phyloP scores from a whole-genome alignment of 2,113 vertebrate genomes.

The Apistogramma diplotaenia region DNA sequence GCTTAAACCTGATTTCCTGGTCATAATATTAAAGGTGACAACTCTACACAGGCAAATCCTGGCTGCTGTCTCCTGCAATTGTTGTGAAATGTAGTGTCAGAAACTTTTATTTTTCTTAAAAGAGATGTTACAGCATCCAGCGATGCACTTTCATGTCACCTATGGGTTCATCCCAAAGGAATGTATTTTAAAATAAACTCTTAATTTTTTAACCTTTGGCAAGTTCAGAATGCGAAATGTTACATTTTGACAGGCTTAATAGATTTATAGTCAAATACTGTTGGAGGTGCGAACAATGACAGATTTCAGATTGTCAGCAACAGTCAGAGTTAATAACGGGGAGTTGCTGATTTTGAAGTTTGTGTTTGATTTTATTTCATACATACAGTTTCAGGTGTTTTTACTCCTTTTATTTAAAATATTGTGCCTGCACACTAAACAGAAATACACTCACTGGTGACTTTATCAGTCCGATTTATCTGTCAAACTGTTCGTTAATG shows the following conservation, averaged over 20 bases:
- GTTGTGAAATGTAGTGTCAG: background rate
- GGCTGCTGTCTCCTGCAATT: background rate
- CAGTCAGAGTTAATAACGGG: background rate
- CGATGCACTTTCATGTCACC: background rate
- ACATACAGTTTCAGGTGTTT: background rate
- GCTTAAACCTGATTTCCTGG: background rate
- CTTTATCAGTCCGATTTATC: too few species aligned
- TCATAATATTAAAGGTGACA: background rate
- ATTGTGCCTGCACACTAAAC: background rate
- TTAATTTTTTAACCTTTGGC: background rate
- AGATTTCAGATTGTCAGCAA: background rate
- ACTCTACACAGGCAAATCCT: background rate
- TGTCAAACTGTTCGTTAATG: background rate
- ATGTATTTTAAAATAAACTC: background rate
- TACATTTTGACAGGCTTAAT: background rate
- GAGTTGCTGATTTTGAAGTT: background rate
- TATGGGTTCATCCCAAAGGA: background rate
- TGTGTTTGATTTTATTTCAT: background rate
- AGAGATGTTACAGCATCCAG: background rate
- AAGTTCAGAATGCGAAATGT: background rate
- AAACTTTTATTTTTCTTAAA: background rate
- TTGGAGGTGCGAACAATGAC: background rate
- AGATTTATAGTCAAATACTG: background rate
- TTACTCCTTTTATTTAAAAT: background rate
- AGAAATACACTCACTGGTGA: background rate